Evolutionary conservation across 2,888 invertebrate species (phyloP).

Genomic region (Nomada hirtipes): DNA sequence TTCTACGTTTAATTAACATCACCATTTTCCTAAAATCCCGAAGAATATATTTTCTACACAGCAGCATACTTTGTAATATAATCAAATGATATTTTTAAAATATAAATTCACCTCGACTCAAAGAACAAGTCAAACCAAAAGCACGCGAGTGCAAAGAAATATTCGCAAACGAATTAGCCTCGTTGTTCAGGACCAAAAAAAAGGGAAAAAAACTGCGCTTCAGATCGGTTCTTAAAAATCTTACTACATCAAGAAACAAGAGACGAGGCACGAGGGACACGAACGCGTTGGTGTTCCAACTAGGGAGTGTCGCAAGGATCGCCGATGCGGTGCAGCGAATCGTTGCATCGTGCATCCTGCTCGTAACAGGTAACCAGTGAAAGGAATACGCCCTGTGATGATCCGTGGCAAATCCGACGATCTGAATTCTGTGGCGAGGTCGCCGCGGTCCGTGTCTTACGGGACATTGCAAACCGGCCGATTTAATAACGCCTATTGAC

Average conservation of each 20-base stretch:
- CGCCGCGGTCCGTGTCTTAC: constrained; percentile 46
- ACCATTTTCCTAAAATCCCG: too few species aligned
- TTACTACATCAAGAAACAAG: neutral
- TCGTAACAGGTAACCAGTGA: constrained; percentile 71
- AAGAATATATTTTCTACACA: too few species aligned
- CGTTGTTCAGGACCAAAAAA: too few species aligned
- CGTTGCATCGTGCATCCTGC: constrained; percentile 62
- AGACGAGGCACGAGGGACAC: neutral
- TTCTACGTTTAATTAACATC: too few species aligned
- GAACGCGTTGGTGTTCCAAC: constrained; percentile 38
- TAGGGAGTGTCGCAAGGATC: constrained; percentile 71
- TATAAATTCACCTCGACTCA: too few species aligned
- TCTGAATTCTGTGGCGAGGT: constrained; percentile 62
- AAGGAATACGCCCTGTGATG: constrained; percentile 81
- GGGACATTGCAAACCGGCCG: constrained; percentile 43
- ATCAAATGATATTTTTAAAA: too few species aligned
- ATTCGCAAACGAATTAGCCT: too few species aligned
- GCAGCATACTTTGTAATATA: too few species aligned
- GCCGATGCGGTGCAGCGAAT: constrained; percentile 60
- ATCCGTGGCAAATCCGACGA: constrained; percentile 76
- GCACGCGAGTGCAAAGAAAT: too few species aligned
- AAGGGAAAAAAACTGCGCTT: too few species aligned
- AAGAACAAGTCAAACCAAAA: too few species aligned
- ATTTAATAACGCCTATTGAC: constrained; percentile 67
- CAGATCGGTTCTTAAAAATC: too few species aligned